phyloP scores from a whole-genome alignment of 1,140 invertebrate species.

The Phymorhynchus buccinoides region DNA sequence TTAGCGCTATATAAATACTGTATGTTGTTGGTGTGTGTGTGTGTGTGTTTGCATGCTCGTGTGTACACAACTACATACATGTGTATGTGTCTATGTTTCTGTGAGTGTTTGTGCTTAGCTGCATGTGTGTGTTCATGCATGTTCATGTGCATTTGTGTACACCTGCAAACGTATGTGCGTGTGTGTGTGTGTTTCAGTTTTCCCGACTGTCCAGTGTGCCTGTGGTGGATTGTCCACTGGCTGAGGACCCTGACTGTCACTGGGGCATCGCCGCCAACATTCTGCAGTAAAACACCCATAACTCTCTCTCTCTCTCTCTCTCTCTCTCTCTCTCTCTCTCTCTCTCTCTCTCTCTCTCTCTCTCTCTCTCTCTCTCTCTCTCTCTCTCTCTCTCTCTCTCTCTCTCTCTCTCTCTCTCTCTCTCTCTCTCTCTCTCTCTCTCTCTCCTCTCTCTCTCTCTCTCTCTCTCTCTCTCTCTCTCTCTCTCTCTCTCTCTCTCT shows the following conservation, averaged over 20 bases:
- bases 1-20: no score
- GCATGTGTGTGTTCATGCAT: background rate
- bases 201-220: background rate
- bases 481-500: no score
- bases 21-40: background rate
- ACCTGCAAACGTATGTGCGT: no score
- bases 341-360: background rate
- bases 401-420: background rate
- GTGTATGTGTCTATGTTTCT: background rate
- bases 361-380: background rate
- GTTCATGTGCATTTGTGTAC: no score
- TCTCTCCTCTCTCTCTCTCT: background rate
- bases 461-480: background rate
- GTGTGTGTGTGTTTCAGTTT: constrained; percentile 28
- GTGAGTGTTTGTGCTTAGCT: background rate
- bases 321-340: no score
- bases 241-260: constrained; percentile 61
- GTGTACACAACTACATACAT: background rate
- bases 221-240: background rate
- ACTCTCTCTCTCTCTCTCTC: background rate
- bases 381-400: background rate
- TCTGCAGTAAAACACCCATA: constrained; percentile 53
- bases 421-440: background rate
- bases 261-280: constrained; percentile 58
- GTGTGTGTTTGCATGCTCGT: background rate